Evolutionary conservation across 2,888 invertebrate species (phyloP).

Genomic region (Stenolophus ochropezus): DNA sequence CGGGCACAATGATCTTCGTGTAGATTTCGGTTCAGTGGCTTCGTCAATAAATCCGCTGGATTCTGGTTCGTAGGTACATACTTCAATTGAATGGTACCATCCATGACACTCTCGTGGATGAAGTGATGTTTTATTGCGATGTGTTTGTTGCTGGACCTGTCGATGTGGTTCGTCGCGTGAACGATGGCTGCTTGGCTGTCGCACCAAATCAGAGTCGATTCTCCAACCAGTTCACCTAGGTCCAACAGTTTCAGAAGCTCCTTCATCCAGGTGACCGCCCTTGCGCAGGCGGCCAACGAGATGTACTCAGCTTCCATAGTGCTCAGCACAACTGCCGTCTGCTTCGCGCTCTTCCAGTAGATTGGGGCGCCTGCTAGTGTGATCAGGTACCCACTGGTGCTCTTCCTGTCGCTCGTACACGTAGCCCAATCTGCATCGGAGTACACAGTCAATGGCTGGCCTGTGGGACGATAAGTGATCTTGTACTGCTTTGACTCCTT

Average conservation of each 20-base stretch:
- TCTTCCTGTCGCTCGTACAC: too few species aligned
- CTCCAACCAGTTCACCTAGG: background rate
- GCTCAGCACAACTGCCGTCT: background rate
- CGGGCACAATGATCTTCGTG: slow-evolving; percentile 28
- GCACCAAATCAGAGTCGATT: background rate
- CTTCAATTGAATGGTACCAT: slow-evolving; percentile 27
- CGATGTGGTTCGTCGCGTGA: slow-evolving; percentile 34
- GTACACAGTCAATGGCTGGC: too few species aligned
- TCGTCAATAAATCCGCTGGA: background rate
- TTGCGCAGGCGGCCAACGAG: background rate
- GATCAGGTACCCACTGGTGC: too few species aligned
- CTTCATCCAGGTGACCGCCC: background rate
- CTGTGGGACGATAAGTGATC: too few species aligned
- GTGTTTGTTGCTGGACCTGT: slow-evolving; percentile 7
- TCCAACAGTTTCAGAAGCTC: background rate
- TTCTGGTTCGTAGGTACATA: too few species aligned
- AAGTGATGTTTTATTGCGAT: slow-evolving; percentile 25
- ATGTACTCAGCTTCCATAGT: slow-evolving; percentile 60
- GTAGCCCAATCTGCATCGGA: too few species aligned
- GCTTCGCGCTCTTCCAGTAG: too few species aligned
- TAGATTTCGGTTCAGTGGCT: slow-evolving; percentile 11
- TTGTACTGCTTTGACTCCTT: too few species aligned
- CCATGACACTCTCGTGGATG: slow-evolving; percentile 24
- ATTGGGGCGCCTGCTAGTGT: too few species aligned
- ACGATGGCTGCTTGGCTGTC: slow-evolving; percentile 22